Percentiles rank a stretch among this genome's conserved stretches.
phyloP scores from a whole-genome alignment of 2,888 invertebrate genomes.

The Priocnemis perturbator region DNA sequence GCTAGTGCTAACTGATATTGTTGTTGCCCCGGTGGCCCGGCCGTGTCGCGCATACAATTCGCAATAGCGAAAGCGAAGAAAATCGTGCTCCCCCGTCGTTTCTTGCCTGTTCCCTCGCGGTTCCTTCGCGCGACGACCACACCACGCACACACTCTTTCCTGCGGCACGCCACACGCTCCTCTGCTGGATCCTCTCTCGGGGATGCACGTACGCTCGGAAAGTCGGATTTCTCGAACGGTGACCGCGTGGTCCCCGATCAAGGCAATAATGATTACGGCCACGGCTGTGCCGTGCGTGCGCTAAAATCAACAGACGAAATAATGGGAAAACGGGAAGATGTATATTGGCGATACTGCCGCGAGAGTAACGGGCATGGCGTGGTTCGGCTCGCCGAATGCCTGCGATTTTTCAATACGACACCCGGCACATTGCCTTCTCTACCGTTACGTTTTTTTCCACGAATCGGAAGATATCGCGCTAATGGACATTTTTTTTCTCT shows the following conservation, averaged over 20 bases:
- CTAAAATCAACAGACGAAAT: too few relatives aligned
- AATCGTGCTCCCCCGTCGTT: slow-evolving; percentile 29
- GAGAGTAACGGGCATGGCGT: slow-evolving; percentile 64
- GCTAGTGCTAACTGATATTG: too few relatives aligned
- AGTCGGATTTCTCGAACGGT: slow-evolving; percentile 26
- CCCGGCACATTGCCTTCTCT: slow-evolving; percentile 18
- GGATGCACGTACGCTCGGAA: slow-evolving; percentile 25
- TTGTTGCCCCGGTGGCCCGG: too few relatives aligned
- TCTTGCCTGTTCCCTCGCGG: too few relatives aligned
- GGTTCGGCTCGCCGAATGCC: slow-evolving; percentile 36
- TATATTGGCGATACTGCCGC: slow-evolving; percentile 22
- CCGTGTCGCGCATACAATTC: neutral
- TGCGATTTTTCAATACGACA: slow-evolving; percentile 21
- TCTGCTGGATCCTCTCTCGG: slow-evolving; percentile 16
- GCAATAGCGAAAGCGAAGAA: slow-evolving; percentile 5
- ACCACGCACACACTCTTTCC: slow-evolving; percentile 45
- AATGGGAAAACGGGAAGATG: too few relatives aligned
- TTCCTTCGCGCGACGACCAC: slow-evolving; percentile 45
- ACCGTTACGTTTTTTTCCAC: slow-evolving; percentile 15
- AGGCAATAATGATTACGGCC: neutral
- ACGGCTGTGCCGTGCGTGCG: neutral
- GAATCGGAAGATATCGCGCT: too few relatives aligned
- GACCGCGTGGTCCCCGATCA: slow-evolving; percentile 45
- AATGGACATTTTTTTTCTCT: too few relatives aligned
- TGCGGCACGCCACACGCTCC: slow-evolving; percentile 44